Conservation (phyloP, 2,888 invertebrate species). For the Acanthosoma haemorrhoidale region DNA sequence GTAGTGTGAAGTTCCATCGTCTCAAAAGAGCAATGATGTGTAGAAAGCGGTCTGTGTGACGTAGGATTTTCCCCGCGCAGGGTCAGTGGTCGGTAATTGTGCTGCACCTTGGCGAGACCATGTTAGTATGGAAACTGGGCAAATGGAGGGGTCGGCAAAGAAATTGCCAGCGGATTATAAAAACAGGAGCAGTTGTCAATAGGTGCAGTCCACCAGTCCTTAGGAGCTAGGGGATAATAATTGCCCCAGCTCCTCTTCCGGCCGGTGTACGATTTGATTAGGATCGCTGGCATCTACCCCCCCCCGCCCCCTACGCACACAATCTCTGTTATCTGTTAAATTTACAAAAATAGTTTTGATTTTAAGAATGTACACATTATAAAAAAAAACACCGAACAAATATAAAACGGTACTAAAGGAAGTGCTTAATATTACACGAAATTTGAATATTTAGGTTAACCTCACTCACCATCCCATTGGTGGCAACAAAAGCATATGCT, state of each 20-base stretch:
- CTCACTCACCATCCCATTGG: too few relatives aligned
- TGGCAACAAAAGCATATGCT: too few relatives aligned
- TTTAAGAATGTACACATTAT: too few relatives aligned
- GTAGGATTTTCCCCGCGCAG: conserved; percentile 7
- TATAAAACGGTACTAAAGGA: too few relatives aligned
- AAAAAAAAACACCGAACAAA: too few relatives aligned
- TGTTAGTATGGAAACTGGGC: conserved; percentile 14
- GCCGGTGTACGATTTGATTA: neutral
- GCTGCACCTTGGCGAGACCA: conserved; percentile 11
- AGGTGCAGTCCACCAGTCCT: neutral
- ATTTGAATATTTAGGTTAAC: too few relatives aligned
- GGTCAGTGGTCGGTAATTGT: conserved; percentile 9
- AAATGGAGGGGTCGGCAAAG: conserved; percentile 7
- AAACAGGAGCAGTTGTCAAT: conserved; percentile 14
- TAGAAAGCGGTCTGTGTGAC: neutral
- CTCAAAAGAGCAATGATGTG: neutral
- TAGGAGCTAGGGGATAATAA: neutral
- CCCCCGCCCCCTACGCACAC: too few relatives aligned
- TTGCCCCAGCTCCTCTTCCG: conserved; percentile 8
- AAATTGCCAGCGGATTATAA: conserved; percentile 10
- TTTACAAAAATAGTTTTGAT: too few relatives aligned
- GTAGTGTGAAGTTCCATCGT: too few relatives aligned
- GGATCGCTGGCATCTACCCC: too few relatives aligned
- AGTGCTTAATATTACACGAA: too few relatives aligned
- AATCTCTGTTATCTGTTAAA: too few relatives aligned